These are phyloP conservation scores for Chrysomela aeneicollis DNA, from an alignment of 2,888 invertebrate genomes.

Conservation along the genomic window DNA sequence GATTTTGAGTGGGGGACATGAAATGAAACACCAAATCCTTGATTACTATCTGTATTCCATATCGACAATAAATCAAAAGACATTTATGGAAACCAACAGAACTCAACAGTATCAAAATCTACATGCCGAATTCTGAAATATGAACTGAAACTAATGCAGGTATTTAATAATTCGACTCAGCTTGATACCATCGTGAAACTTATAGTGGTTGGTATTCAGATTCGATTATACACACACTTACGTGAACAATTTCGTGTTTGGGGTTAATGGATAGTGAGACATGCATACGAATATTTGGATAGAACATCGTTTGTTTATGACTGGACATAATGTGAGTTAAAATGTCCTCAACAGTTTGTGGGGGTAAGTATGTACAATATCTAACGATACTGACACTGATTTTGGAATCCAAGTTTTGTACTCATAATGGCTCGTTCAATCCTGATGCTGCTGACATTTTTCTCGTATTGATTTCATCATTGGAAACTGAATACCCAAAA, in stretches of 20 bases:
- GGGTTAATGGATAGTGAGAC: background rate
- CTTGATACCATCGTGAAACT: background rate
- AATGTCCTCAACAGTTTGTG: background rate
- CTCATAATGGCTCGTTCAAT: too few species aligned
- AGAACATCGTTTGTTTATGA: too few species aligned
- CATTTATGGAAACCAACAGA: background rate
- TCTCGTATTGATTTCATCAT: too few species aligned
- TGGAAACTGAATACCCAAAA: too few species aligned
- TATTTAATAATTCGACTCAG: background rate
- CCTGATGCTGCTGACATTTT: too few species aligned
- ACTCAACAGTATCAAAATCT: background rate
- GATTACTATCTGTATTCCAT: background rate
- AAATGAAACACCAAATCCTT: background rate
- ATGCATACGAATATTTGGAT: background rate
- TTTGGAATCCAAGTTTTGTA: too few species aligned
- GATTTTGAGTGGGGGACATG: too few species aligned
- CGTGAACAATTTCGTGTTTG: background rate
- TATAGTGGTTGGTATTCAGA: slow-evolving; percentile 1
- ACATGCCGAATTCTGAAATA: background rate
- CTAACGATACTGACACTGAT: background rate
- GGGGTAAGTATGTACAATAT: background rate
- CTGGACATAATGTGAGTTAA: too few species aligned
- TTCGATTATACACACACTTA: background rate
- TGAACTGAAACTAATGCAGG: background rate
- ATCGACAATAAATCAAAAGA: slow-evolving; percentile 1